Conservation (phyloP, 30 jellyfish, hydroid and myxozoan genomes). For the Turritopsis dohrnii region DNA sequence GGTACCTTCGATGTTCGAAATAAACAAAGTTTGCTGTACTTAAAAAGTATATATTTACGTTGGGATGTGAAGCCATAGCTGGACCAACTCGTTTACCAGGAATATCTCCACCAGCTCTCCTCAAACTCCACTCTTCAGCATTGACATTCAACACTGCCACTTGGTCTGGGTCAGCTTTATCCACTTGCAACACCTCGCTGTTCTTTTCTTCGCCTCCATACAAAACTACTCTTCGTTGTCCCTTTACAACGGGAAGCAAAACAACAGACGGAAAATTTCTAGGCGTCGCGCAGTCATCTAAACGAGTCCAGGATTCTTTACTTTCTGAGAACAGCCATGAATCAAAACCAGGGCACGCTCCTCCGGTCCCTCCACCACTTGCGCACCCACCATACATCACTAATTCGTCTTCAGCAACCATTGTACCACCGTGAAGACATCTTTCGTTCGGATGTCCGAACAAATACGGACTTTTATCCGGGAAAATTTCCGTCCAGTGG, state of each 20-base stretch:
- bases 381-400: slow-evolving; percentile 61
- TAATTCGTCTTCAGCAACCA: slow-evolving; percentile 29
- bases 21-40: too few species aligned
- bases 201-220: slow-evolving; percentile 54
- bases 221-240: slow-evolving; percentile 33
- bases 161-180: not conserved
- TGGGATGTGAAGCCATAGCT: slow-evolving; percentile 4
- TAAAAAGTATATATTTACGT: not conserved
- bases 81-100: slow-evolving; percentile 19
- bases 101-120: not conserved
- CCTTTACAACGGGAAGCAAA: slow-evolving; percentile 37
- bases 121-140: slow-evolving; percentile 7
- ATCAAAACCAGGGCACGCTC: slow-evolving; percentile 68
- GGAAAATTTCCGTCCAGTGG: slow-evolving; percentile 39
- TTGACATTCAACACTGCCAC: slow-evolving; percentile 1
- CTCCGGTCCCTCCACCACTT: slow-evolving; percentile 56
- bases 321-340: slow-evolving; percentile 40
- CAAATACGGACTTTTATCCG: slow-evolving; percentile 40
- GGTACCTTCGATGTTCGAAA: too few species aligned
- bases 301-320: slow-evolving; percentile 28
- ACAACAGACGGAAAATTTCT: slow-evolving; percentile 36
- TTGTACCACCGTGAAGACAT: slow-evolving; percentile 37
- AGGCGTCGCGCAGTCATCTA: slow-evolving; percentile 37
- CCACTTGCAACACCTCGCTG: slow-evolving; percentile 34
- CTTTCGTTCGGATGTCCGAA: slow-evolving; percentile 60